phyloP scores from a whole-genome alignment of 2,888 invertebrate genomes.

The Dryomyza anilis region DNA sequence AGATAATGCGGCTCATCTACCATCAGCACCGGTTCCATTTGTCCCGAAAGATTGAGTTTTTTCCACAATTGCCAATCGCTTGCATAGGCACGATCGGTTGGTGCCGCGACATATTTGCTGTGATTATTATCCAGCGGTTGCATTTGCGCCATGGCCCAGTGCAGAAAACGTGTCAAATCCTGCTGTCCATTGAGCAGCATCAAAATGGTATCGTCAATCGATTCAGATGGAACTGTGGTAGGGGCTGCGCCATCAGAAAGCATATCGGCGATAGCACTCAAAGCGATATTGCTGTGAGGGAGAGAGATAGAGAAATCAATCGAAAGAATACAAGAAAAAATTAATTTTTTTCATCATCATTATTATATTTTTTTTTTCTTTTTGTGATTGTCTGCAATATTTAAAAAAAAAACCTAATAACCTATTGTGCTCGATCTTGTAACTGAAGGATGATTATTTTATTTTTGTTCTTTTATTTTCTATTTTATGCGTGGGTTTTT shows the following conservation, averaged over 20 bases:
- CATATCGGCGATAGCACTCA: neutral
- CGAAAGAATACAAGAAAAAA: too few species aligned
- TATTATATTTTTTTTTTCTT: neutral
- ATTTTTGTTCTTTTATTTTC: too few species aligned
- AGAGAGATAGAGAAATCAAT: conserved; percentile 21
- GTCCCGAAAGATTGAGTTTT: conserved; percentile 56
- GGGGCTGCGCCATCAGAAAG: conserved; percentile 8
- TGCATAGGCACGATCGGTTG: conserved; percentile 43
- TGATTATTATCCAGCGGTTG: conserved; percentile 43
- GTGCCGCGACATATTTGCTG: conserved; percentile 29
- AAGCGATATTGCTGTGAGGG: conserved; percentile 39
- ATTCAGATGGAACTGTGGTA: neutral
- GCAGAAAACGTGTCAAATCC: conserved; percentile 52
- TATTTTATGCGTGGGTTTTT: conserved; percentile 49
- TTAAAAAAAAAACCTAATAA: conserved; percentile 29
- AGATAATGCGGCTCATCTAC: conserved; percentile 58
- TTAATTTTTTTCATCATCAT: neutral
- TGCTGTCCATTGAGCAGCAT: conserved; percentile 53
- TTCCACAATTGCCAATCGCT: conserved; percentile 54
- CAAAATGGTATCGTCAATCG: conserved; percentile 46
- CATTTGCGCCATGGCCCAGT: conserved; percentile 53
- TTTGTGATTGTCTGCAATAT: neutral
- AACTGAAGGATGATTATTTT: conserved; percentile 34
- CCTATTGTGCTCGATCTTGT: conserved; percentile 33
- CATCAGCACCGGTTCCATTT: conserved; percentile 52